Base-by-base conservation (phyloP, 2,888 invertebrate species). In the Biston betularia region DNA sequence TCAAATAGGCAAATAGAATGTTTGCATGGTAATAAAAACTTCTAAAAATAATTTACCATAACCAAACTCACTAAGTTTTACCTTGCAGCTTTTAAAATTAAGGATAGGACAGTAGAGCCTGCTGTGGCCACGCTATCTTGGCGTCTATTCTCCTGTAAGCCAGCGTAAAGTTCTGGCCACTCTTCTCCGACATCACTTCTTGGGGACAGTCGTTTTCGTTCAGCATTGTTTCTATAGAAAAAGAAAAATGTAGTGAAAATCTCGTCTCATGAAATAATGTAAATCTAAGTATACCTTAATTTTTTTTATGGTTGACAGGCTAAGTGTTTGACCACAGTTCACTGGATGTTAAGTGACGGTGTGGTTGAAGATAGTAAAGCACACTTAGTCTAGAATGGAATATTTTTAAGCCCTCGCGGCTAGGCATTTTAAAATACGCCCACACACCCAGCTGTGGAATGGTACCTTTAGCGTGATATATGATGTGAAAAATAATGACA, bases 111-210 rank as follows among this genome's bases (percentile, higher is more conserved):
- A 86, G 81, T 52, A 94, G 67, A 0, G 94, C 93, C 73, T 95
- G 95, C 74, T 95, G 95, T 63, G 99, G 99, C 99, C 99, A 99
- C 65, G 98, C 98, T 77, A 99, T 99, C 93, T 98, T 99, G 38
- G 98, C 98, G 85, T 98, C 99, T 87, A 97, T 97, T 71, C 99
- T 95, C 91, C 99, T 98, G 94, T 98, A 99, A 15, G 98, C 99
- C 88, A 99, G 95, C 86, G 98, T 97, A 90, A 98, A 98, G 82
- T 98, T 97, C 83, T 96, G 97, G 61, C 96, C 96, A 76, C 95
- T 96, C 75, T 95, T 95, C 75, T 95, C 95, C 33, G 95, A 90
- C 87, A 97, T 96, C 48, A 98, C 96, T 83, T 97, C 97, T 94
- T 98, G 98, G 1, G 98, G 98, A 80, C 97, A 98, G 84, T 98